phyloP scores from a whole-genome alignment of 2,113 vertebrate species.

The Chroicocephalus ridibundus region DNA sequence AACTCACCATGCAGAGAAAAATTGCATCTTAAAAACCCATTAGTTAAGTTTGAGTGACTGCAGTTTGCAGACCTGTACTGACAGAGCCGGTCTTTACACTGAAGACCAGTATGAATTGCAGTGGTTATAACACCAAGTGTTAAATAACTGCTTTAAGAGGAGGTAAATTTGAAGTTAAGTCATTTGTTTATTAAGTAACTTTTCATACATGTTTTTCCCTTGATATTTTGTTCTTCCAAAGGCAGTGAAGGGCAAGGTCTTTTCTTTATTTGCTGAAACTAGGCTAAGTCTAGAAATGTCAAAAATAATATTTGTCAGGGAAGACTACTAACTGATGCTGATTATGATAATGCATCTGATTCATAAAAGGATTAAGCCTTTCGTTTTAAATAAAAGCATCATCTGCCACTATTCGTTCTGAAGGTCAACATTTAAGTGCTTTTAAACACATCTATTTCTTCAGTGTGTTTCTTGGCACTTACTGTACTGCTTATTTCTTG shows the following conservation, averaged over 20 bases:
- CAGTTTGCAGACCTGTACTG: background rate
- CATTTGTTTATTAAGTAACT: constrained; percentile 11
- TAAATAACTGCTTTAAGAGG: background rate
- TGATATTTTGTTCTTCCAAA: constrained; percentile 20
- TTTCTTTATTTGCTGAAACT: constrained; percentile 12
- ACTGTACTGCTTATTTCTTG: constrained; percentile 8
- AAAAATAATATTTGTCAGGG: constrained; percentile 54
- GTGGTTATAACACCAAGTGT: background rate
- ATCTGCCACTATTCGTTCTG: constrained; percentile 29
- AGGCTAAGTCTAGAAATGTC: constrained; percentile 46
- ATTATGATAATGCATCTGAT: constrained; percentile 48
- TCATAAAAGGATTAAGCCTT: constrained; percentile 52
- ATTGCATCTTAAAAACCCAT: background rate
- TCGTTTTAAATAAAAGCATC: constrained; percentile 56
- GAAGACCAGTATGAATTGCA: background rate
- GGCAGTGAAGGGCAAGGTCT: background rate
- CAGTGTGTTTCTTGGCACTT: background rate
- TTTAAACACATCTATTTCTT: constrained; percentile 4
- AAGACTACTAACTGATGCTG: constrained; percentile 17
- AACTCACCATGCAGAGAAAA: background rate
- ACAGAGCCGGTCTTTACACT: background rate
- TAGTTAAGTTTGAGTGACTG: background rate
- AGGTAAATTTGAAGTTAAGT: background rate
- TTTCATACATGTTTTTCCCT: background rate
- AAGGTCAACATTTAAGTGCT: constrained; percentile 41